Evolutionary conservation across 1,140 invertebrate species (phyloP), one percentile per base, ranked within the genome.

Genomic region (Drosophila hydei): DNA sequence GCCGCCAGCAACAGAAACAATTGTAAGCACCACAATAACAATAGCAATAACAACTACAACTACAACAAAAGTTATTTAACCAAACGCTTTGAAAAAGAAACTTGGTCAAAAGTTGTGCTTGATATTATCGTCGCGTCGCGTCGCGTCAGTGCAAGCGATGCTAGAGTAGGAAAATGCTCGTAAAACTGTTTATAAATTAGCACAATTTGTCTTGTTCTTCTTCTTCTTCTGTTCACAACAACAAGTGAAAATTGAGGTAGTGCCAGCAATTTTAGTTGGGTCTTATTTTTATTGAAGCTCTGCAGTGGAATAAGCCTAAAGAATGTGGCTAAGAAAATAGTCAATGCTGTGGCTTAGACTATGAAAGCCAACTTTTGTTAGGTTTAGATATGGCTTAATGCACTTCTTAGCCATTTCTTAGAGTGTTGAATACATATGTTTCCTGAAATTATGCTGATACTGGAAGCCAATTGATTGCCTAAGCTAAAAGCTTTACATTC

Each of bases 1-100:
- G 68, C 78, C 43, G 48, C 47, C 40, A 75, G 67, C 68, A 50
- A 76, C 40, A 36, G 40, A 72, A 72, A 72, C 69, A 72, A 68
- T 72, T 72, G 70, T 56, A 58, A 36, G 23, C 33, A 61, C 63
- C 58, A 63, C 56, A 56, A 50, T 27, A 27, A 27, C 47, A 30
- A 33, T 43, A 70, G 50, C 60, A 71, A 42, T 48, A 59, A 65
- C 33, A 67, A 55, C 25, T 25, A 38, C 19, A 40, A 65, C 54
- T 51, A 48, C 59, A 59, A 73, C 72, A 80, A 87, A 77, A 59
- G 74, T 87, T 84, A 84, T 76, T 84, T 77, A 84, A 84, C 81
- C 64, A 64, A 58, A 58, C 56, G 77, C 56, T 58, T 50, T 51
- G 64, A 74, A 70, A 73, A 85, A 87, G 80, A 85, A 77, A 87